Base-by-base conservation (phyloP, 2,888 invertebrate genomes). In the Myopa tessellatipennis region DNA sequence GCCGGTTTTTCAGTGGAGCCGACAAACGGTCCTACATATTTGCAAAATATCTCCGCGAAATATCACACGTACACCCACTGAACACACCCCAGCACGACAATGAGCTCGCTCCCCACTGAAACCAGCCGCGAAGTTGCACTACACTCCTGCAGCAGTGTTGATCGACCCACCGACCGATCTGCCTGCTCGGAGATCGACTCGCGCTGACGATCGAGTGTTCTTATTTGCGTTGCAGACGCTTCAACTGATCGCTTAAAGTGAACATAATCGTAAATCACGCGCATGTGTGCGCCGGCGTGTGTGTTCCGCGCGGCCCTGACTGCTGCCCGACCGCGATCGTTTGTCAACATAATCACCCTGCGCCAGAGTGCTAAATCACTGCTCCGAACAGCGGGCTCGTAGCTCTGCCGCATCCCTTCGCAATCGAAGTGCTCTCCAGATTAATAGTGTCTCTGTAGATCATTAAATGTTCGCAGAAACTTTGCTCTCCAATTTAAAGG, bases 271-370 rank as follows among this genome's bases (percentile, higher is more conserved):
- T 75, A 68, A 75, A 75, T 75, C 58, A 55, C 65, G 10, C 7
- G 1, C 16, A 34, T 50, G 52, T 65, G 26, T 26, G 38, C 38
- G 58, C 69, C 38, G 34, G 40, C 40, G 75, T 75, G 75, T 68
- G 58, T 74, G 65, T 26, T 55, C 67, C 58, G 61, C 68, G 55
- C 10, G 74, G 4, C 36, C 60, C n/a, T 18, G 71, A 38, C 58
- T 58, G 10, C 38, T n/a, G 6, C 26, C n/a, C 38, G 58, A 34
- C 68, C 52, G 50, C 69, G 78, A 79, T 81, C 81, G 80, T 81
- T 81, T 81, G 81, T 81, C 81, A 81, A 79, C 78, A 78, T 80
- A 79, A 80, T 76, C 78, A 79, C 74, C 80, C 76, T 76, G 63
- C 36, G 79, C 18, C 75, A 65, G 67, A 80, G 80, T 76, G 79